Base-by-base conservation (phyloP, 2,113 vertebrate genomes). In the Gobiocypris rarus region DNA sequence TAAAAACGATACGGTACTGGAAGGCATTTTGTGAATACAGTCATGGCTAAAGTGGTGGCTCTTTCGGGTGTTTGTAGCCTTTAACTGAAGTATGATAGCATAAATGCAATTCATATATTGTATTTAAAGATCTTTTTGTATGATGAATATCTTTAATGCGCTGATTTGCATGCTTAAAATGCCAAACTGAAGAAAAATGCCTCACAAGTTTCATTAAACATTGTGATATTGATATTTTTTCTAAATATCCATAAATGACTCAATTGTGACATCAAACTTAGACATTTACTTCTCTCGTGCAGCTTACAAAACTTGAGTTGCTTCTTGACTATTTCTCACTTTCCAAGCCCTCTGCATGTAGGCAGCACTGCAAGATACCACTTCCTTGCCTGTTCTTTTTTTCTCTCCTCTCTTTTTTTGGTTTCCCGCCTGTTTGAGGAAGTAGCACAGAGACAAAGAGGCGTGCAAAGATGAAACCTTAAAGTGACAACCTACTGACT, bases 361-460 rank as follows among this genome's bases (percentile, higher is more conserved):
- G 61, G 54, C 73, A 73, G 28, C 75, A 81, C 85, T 85, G 89
- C 86, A 87, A 88, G 70, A 75, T 59, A 87, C 85, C 87, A 89
- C 85, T 89, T 89, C 88, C 88, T 87, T 82, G 84, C 81, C 13
- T 17, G 38, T 34, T 73, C 63, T 83, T 82, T 70, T 77, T 63
- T 84, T 75, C n/a, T 41, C 65, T 70, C 67, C 52, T 56, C 48
- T 65, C 48, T 75, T 17, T 63, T 87, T 54, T 81, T 80, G 79
- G 86, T 81, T 86, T 86, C 81, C 84, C 74, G 74, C 71, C 81
- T 56, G 84, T 87, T 82, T 85, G 82, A 83, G 77, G 88, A 87
- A 89, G 86, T 89, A 28, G 56, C 52, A 85, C 22, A 69, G 19
- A 54, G 56, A 80, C 13, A 52, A 14, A 34, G 61, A 78, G 43